These are phyloP conservation scores for Isurus oxyrinchus DNA, from an alignment of 2,113 vertebrate species.

Conservation along the genomic window DNA sequence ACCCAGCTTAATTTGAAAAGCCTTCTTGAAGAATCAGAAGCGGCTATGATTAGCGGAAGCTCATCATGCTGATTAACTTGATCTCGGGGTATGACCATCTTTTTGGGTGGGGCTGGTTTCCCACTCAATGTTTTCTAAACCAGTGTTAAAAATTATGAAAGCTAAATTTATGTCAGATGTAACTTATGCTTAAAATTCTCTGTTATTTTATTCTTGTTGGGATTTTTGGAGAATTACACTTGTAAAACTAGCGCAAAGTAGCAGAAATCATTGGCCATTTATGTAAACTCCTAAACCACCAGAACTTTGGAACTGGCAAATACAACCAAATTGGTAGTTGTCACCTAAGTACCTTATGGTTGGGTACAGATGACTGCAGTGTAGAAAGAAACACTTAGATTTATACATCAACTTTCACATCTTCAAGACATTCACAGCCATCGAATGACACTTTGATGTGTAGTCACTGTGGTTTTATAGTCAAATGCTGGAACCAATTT, in stretches of 20 bases:
- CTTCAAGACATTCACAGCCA: neutral
- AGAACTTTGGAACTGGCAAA: neutral
- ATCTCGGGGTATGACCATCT: neutral
- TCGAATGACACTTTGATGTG: slow-evolving; percentile 1
- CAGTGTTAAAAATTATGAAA: too few species aligned
- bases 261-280: neutral
- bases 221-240: neutral
- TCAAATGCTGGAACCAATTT: neutral
- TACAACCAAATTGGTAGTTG: neutral
- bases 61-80: neutral
- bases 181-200: neutral
- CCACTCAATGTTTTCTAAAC: neutral
- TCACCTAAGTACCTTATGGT: neutral
- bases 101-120: neutral
- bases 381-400: neutral
- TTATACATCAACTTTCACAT: neutral
- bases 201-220: neutral
- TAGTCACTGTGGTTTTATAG: neutral
- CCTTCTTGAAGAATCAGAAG: neutral
- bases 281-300: neutral
- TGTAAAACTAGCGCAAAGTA: neutral
- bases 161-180: neutral
- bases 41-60: neutral
- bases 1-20: neutral
- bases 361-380: neutral